These are phyloP conservation scores for Torymus auratus DNA, from an alignment of 2,888 invertebrate genomes.

Conservation along the genomic window DNA sequence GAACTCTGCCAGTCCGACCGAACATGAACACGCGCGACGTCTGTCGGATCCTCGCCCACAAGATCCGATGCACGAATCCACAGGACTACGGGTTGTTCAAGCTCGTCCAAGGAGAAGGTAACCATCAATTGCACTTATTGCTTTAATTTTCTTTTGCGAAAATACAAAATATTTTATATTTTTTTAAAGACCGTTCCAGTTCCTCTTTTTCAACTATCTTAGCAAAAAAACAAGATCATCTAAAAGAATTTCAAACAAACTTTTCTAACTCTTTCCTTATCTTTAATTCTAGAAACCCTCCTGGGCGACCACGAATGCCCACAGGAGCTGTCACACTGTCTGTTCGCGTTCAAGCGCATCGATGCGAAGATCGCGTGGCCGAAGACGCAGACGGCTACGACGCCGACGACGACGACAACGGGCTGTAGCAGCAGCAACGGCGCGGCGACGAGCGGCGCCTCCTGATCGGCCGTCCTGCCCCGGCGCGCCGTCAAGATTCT, in stretches of 20 bases:
- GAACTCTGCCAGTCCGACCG: conserved; percentile 94
- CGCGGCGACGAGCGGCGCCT: not conserved
- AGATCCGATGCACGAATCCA: conserved; percentile 96
- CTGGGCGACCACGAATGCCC: conserved; percentile 93
- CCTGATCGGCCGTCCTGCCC: conserved; percentile 46
- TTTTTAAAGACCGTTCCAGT: not conserved
- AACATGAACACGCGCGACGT: conserved; percentile 95
- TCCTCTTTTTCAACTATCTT: not conserved
- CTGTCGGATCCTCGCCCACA: conserved; percentile 95
- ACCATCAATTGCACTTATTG: not conserved
- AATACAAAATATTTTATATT: not conserved
- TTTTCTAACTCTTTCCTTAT: not conserved
- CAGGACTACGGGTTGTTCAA: conserved; percentile 96
- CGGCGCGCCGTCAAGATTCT: conserved; percentile 47
- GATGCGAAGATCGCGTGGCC: conserved; percentile 99
- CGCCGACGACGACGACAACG: no score
- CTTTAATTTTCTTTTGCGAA: not conserved
- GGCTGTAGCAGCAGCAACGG: not conserved
- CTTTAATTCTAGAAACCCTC: conserved; percentile 86
- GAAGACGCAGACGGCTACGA: conserved; percentile 72
- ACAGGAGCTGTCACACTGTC: conserved; percentile 92
- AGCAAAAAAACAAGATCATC: no score
- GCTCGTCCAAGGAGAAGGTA: conserved; percentile 92
- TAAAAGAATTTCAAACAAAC: not conserved
- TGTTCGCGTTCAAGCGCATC: conserved; percentile 95